These are phyloP conservation scores for Siniperca knerii DNA, from an alignment of 2,113 vertebrate genomes.

Conservation along the genomic window DNA sequence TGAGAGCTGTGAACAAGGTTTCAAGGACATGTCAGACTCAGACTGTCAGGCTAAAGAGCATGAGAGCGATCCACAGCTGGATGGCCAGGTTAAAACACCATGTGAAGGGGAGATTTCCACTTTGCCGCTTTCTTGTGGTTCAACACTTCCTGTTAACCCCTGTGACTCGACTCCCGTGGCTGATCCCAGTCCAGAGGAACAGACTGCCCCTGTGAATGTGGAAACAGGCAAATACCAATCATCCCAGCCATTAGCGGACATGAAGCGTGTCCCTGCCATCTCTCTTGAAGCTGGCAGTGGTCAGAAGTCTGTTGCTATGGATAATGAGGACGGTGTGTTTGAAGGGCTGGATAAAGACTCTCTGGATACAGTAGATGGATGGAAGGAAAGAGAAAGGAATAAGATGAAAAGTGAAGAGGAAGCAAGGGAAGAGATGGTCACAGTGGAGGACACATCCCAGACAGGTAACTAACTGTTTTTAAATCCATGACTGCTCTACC, in stretches of 20 bases:
- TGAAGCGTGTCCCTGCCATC: background rate
- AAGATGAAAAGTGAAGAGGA: background rate
- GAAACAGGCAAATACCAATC: background rate
- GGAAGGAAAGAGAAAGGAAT: constrained; percentile 40
- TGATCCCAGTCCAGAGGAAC: background rate
- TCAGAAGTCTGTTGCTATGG: background rate
- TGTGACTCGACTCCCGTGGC: background rate
- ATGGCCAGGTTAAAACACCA: background rate
- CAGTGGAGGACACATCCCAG: constrained; percentile 1
- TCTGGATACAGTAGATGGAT: constrained; percentile 48
- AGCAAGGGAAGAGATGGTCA: background rate
- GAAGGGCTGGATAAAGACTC: background rate
- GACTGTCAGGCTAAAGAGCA: background rate
- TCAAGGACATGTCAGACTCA: background rate
- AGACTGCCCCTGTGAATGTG: background rate
- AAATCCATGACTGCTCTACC: background rate
- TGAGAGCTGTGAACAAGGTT: background rate
- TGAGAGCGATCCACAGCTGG: background rate
- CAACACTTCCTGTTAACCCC: background rate
- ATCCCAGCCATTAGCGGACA: background rate
- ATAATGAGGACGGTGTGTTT: background rate
- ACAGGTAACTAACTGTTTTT: constrained; percentile 31
- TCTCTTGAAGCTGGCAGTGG: background rate
- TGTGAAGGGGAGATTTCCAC: background rate
- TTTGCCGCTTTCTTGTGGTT: background rate